These are phyloP conservation scores for Cordilura impudica DNA, from an alignment of 2,888 invertebrate species.

Conservation along the genomic window DNA sequence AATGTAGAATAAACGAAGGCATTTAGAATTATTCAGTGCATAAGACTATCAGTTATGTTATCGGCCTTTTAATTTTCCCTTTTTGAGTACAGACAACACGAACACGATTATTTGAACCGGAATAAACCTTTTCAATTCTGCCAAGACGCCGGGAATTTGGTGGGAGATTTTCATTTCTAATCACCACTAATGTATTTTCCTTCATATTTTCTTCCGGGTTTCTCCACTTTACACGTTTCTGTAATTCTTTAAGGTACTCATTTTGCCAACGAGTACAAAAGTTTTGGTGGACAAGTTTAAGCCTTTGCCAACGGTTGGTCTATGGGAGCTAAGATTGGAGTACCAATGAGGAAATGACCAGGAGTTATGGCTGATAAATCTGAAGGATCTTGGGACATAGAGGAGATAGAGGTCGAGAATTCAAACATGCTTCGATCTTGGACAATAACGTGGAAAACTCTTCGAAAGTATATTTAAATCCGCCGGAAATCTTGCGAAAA, in stretches of 20 bases:
- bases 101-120: background rate
- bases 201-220: background rate
- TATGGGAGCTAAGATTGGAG: background rate
- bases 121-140: background rate
- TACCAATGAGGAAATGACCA: conserved; percentile 21
- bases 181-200: background rate
- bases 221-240: conserved; percentile 5
- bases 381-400: background rate
- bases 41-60: background rate
- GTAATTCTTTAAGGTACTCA: conserved; percentile 13
- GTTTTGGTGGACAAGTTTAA: conserved; percentile 1
- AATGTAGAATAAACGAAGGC: too few species aligned
- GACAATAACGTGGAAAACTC: background rate
- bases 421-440: background rate
- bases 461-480: background rate
- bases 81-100: background rate
- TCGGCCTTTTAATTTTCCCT: background rate
- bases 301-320: conserved; percentile 17
- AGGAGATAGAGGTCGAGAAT: background rate
- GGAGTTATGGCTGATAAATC: background rate
- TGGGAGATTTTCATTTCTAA: conserved; percentile 9
- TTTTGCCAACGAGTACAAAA: conserved; percentile 19
- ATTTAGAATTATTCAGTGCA: background rate
- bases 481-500: background rate
- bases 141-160: conserved; percentile 30